Conservation (phyloP, 2,113 vertebrate genomes). For the Brachypodius melanocephalos region DNA sequence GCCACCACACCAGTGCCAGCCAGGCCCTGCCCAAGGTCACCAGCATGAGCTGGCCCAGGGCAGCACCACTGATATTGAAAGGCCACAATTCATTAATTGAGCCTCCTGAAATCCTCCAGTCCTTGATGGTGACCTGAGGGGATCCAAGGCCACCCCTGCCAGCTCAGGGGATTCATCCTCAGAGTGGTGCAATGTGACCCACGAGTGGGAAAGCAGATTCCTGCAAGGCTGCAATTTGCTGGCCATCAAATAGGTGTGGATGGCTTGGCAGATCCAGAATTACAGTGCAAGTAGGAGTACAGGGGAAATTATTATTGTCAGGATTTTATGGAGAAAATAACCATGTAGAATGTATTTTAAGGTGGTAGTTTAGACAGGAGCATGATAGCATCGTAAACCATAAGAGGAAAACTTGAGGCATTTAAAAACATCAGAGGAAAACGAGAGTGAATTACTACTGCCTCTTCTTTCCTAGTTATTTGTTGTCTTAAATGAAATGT, state of each 20-base stretch:
- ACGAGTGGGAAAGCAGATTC: fast-evolving
- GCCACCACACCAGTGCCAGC: fast-evolving
- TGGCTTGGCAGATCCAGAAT: conserved; percentile 31
- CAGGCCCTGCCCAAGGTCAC: not conserved
- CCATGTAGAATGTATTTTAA: conserved; percentile 49
- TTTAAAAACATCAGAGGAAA: conserved; percentile 22
- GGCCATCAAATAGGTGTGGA: not conserved
- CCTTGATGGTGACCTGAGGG: not conserved
- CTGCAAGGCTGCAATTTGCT: conserved; percentile 10
- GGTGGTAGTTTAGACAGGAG: conserved; percentile 53
- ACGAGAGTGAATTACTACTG: not conserved
- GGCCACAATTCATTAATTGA: not conserved
- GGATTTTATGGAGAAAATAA: conserved; percentile 61
- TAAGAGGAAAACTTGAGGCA: conserved; percentile 36
- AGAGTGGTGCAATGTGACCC: not conserved
- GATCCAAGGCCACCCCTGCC: not conserved
- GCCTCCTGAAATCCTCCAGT: not conserved
- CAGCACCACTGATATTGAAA: not conserved
- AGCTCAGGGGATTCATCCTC: not conserved
- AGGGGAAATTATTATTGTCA: conserved; percentile 56
- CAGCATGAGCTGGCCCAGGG: not conserved
- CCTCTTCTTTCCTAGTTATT: not conserved
- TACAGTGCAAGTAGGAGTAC: conserved; percentile 24
- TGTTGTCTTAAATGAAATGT: conserved; percentile 17
- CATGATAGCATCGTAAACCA: conserved; percentile 58